Conservation (phyloP, 2,797 vertebrate genomes). For the Sandelia bainsii region DNA sequence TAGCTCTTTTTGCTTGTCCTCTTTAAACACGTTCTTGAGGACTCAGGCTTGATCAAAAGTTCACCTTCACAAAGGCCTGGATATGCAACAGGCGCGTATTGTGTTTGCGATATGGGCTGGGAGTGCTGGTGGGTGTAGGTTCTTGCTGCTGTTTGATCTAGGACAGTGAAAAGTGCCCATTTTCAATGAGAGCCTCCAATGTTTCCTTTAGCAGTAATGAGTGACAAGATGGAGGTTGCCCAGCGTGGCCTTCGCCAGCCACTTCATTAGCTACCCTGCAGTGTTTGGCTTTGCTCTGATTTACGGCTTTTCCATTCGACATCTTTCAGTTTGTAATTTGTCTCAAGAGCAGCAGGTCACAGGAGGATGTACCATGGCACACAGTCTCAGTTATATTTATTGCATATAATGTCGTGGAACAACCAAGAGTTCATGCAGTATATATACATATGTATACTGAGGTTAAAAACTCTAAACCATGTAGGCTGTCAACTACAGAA, state of each 20-base stretch:
- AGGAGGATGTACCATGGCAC: conserved; percentile 38
- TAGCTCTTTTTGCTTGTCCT: conserved; percentile 41
- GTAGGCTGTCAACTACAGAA: background rate
- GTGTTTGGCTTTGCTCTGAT: conserved; percentile 71
- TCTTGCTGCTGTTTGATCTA: conserved; percentile 48
- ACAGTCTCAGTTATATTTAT: conserved; percentile 36
- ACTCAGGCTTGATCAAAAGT: conserved; percentile 55
- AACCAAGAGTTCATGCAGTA: conserved; percentile 5
- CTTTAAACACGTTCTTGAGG: conserved; percentile 39
- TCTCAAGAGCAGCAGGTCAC: conserved; percentile 48
- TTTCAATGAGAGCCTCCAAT: conserved; percentile 11
- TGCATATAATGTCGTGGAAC: conserved; percentile 22
- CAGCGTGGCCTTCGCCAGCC: conserved; percentile 47
- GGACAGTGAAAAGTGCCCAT: conserved; percentile 36
- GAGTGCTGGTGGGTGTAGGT: background rate
- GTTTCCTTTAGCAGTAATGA: conserved; percentile 57
- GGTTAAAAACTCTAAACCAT: background rate
- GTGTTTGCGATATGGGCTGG: conserved; percentile 42
- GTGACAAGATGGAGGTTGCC: conserved; percentile 50
- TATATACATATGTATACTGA: background rate
- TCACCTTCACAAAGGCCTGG: conserved; percentile 28
- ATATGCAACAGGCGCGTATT: conserved; percentile 20
- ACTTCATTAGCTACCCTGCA: conserved; percentile 63
- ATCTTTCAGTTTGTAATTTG: conserved; percentile 64
- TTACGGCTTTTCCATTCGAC: conserved; percentile 54